phyloP scores from a whole-genome alignment of 1,140 invertebrate genomes.

The Drosophila mauritiana region DNA sequence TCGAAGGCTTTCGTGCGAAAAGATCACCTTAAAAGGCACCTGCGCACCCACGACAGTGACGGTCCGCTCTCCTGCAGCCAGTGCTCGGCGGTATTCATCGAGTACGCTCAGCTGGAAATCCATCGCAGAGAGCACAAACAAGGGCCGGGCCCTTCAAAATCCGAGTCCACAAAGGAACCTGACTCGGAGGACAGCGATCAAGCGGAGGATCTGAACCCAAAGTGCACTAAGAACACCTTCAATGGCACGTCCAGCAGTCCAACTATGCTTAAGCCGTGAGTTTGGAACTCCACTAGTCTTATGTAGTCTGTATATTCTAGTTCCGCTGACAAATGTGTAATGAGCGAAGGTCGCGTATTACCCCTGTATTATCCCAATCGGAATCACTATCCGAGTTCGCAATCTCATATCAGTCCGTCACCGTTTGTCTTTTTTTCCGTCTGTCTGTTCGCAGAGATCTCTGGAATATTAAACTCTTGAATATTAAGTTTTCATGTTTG shows the following conservation, averaged over 20 bases:
- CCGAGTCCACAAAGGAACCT: background rate
- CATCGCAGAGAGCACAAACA: background rate
- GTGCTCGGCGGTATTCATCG: background rate
- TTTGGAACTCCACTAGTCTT: background rate
- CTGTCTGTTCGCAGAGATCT: too few species aligned
- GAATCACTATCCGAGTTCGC: too few species aligned
- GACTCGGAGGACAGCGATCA: background rate
- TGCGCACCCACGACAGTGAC: conserved; percentile 1
- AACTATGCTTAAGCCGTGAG: background rate
- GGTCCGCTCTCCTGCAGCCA: background rate
- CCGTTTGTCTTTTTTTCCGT: too few species aligned
- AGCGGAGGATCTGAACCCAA: background rate
- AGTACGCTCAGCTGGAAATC: background rate
- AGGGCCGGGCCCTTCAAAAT: background rate
- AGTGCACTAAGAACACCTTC: background rate
- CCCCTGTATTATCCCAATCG: too few species aligned
- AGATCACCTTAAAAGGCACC: conserved; percentile 27
- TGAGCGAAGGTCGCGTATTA: too few species aligned
- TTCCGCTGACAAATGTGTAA: too few species aligned
- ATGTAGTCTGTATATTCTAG: background rate
- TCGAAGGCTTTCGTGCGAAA: conserved; percentile 19
- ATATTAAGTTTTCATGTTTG: too few species aligned
- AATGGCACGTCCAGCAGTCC: background rate
- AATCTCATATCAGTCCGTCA: too few species aligned
- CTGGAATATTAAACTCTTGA: too few species aligned